Base-by-base conservation (phyloP, 2,888 invertebrate genomes). In the Clanis bilineata region DNA sequence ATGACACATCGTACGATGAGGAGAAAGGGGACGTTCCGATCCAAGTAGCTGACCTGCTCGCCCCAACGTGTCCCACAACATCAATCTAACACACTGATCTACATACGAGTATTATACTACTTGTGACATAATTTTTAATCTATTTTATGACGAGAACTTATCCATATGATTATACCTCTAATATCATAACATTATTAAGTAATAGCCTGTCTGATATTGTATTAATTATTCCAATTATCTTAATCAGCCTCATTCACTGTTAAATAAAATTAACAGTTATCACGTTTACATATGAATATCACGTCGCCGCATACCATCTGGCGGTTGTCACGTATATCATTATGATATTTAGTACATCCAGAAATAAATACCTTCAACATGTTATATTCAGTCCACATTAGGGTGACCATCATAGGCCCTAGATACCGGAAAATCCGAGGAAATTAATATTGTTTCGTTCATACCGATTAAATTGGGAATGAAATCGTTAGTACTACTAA, bases 1-100 rank as follows among this genome's bases (percentile, higher is more conserved):
- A 67, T 62, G 65, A 72, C 67, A 74, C 76, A 73, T 76, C 71
- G 69, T 67, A 64, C 62, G 67, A 62, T 68, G 61, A 56, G 78
- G 79, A 77, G 77, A 81, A 82, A 80, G 80, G 73, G 76, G 76
- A 70, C 74, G 67, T 72, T 64, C 66, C 56, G 47, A 60, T 51
- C 55, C 62, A 69, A 70, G 67, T 67, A 70, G 66, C 68, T 68
- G 67, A 73, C 72, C 68, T 69, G 71, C 73, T 72, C 63, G 62
- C 62, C 43, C 2, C 28, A 43, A 1, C 62, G 65, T 67, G 64
- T 62, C 67, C 69, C 62, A 59, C 65, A 62, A 61, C 56, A 64
- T 64, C 59, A 63, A 68, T 69, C 66, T 65, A 68, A 65, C 66
- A 73, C 67, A 69, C 69, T 70, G 67, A 67, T 70, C 66, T 64